Evolutionary conservation across 2,113 vertebrate genomes (phyloP).

Genomic region (Scomber japonicus): DNA sequence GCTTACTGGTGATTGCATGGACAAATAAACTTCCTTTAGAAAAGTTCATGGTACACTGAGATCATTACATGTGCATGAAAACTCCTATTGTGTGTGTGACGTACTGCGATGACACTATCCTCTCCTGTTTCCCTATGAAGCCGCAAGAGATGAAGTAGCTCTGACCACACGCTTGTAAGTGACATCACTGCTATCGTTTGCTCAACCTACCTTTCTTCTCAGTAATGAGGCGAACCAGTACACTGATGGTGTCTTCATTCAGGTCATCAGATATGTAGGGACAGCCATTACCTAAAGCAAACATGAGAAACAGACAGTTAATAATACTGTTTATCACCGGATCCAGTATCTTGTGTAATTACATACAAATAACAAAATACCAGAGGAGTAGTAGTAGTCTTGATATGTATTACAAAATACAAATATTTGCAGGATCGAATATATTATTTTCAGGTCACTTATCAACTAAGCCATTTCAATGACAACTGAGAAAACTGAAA

Average conservation of each 20-base stretch:
- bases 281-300: constrained; percentile 82
- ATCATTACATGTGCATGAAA: not conserved
- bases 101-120: not conserved
- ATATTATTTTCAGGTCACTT: too few relatives aligned
- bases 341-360: too few relatives aligned
- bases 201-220: constrained; percentile 93
- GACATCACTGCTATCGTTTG: not conserved
- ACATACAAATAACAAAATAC: too few relatives aligned
- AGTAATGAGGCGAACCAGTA: constrained; percentile 94
- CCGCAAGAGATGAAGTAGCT: constrained; percentile 11
- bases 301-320: not conserved
- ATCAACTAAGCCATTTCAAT: too few relatives aligned
- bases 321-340: too few relatives aligned
- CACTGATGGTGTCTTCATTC: constrained; percentile 96
- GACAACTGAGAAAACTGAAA: too few relatives aligned
- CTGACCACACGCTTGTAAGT: not conserved
- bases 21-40: not conserved
- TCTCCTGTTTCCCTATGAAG: constrained; percentile 19
- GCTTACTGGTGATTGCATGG: not conserved
- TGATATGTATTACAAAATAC: too few relatives aligned
- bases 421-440: too few relatives aligned
- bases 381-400: too few relatives aligned
- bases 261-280: constrained; percentile 89
- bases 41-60: not conserved
- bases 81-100: constrained; percentile 3